Conservation (phyloP, 23 tunicate genomes). For the Styela plicata region DNA sequence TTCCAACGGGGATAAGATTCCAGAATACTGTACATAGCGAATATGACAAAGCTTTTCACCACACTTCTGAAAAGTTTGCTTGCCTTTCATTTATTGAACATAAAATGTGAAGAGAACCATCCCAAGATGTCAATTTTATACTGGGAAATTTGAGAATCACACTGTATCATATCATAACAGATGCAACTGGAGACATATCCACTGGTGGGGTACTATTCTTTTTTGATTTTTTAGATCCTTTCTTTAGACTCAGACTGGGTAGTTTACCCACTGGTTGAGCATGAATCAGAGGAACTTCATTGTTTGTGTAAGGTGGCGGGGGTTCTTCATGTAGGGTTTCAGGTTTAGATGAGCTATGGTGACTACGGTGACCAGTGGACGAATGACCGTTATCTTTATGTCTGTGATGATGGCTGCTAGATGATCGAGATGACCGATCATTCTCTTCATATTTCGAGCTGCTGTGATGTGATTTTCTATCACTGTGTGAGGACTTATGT, state of each 20-base stretch:
- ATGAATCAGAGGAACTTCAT: background rate
- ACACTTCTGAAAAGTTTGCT: no score
- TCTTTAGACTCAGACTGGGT: constrained; percentile 5
- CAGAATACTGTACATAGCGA: no score
- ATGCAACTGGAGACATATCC: constrained; percentile 28
- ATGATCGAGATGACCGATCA: constrained; percentile 18
- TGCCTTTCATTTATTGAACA: no score
- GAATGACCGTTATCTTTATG: background rate
- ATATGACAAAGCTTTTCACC: no score
- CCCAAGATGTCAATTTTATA: no score
- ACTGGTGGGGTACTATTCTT: constrained; percentile 2
- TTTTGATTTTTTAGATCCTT: background rate
- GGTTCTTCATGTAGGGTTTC: background rate
- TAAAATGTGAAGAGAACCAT: no score
- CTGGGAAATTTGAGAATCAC: no score
- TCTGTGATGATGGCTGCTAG: constrained; percentile 16
- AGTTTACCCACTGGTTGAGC: constrained; percentile 4
- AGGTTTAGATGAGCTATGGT: constrained; percentile 12
- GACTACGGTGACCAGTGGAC: constrained; percentile 10
- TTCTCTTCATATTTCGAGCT: background rate
- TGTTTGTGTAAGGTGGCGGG: background rate
- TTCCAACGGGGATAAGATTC: no score
- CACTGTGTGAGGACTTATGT: background rate
- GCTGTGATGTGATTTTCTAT: background rate
- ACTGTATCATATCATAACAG: constrained; percentile 22